These are phyloP conservation scores for Gerris buenoi DNA, from an alignment of 1,140 invertebrate genomes.

Conservation along the genomic window DNA sequence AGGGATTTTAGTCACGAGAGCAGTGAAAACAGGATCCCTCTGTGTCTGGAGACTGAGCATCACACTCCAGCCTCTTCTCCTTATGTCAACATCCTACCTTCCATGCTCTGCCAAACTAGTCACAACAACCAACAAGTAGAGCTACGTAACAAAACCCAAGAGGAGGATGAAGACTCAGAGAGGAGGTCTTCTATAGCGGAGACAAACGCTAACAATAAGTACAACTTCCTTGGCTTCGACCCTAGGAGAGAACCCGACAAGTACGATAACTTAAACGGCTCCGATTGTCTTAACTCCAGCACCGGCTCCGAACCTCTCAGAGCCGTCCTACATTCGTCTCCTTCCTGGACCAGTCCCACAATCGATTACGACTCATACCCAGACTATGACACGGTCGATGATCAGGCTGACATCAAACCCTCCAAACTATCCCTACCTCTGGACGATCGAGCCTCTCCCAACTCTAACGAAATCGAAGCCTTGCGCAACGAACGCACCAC, in stretches of 20 bases:
- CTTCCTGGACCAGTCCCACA: slow-evolving; percentile 18
- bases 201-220: slow-evolving; percentile 16
- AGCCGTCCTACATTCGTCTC: slow-evolving; percentile 6
- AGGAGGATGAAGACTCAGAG: neutral
- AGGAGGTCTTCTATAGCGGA: slow-evolving; percentile 9
- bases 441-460: slow-evolving; percentile 9
- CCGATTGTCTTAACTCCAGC: neutral
- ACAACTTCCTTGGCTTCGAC: slow-evolving; percentile 19
- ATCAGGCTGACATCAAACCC: neutral
- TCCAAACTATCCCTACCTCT: neutral
- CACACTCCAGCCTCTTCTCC: neutral
- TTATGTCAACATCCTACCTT: neutral
- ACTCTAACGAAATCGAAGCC: slow-evolving; percentile 10
- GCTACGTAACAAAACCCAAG: neutral
- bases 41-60: slow-evolving; percentile 23
- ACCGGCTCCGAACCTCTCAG: neutral
- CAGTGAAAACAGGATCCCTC: slow-evolving; percentile 33
- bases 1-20: slow-evolving; percentile 24
- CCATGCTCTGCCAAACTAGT: neutral
- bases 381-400: slow-evolving; percentile 12
- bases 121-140: neutral
- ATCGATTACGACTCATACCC: slow-evolving; percentile 11
- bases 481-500: slow-evolving; percentile 41
- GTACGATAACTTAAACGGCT: neutral
- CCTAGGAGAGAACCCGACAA: slow-evolving; percentile 11